Evolutionary conservation across 2,797 vertebrate species (phyloP), one percentile per base, ranked within the genome.

Genomic region (Chrosomus eos): DNA sequence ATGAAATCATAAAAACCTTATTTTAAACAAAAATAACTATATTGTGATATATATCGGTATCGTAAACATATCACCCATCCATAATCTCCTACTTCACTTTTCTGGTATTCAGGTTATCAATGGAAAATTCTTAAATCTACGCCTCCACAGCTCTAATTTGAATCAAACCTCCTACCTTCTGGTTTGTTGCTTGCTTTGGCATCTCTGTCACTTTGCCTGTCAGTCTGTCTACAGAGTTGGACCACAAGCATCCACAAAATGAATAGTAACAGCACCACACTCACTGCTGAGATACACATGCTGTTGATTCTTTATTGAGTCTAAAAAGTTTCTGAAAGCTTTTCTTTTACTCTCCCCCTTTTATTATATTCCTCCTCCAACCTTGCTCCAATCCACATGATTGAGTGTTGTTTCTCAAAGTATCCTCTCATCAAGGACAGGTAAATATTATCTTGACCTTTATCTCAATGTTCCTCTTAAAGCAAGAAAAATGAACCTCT

Each of bases 391-490:
- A 51, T 84, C 73, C 21, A n/a, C 38, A 73, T 19, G 48, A 40
- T 14, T 70, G 40, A 66, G 28, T 80, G 74, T 48, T 83, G 28
- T 85, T 33, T 72, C n/a, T 83, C 16, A 33, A 18, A 80, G 75
- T 81, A 68, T 79, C 74, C 6, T 75, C n/a, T 82, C 82, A 77
- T 88, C 93, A 94, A 94, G 94, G 94, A 83, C 58, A 26, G 73
- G 62, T 73, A 91, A 94, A 93, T 91, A 91, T 94, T 92, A 85
- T 85, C 90, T 77, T 79, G 58, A 81, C 88, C 88, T 87, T 87
- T 51, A 43, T 45, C 38, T 72, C 85, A 89, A 73, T 85, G 81
- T 73, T 74, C 67, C 45, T 8, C 4, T 3, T n/a, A 67, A 64
- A 80, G 38, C 43, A 74, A 43, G 53, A 33, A n/a, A 11, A 76